These are phyloP conservation scores for Aeoliscus strigatus DNA, from an alignment of 2,797 vertebrate genomes.

Conservation along the genomic window DNA sequence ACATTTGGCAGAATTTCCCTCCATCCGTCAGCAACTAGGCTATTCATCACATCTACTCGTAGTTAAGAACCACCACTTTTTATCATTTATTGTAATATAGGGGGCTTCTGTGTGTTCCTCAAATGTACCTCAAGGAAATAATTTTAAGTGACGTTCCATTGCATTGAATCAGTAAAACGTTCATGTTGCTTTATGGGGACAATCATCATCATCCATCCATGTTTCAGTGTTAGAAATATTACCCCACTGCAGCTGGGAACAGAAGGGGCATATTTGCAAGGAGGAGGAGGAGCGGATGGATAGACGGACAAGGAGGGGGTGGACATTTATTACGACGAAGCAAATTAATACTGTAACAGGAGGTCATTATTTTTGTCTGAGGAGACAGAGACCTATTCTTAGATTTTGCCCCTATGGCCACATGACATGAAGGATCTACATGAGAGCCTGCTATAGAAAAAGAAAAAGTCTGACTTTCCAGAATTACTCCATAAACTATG, in stretches of 20 bases:
- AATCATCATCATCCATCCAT: constrained; percentile 46
- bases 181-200: constrained; percentile 37
- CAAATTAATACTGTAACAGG: constrained; percentile 63
- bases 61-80: constrained; percentile 16
- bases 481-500: too few relatives aligned
- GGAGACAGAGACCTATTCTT: constrained; percentile 53
- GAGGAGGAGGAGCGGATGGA: constrained; percentile 39
- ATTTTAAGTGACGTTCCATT: too few relatives aligned
- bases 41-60: constrained; percentile 35
- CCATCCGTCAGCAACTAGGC: constrained; percentile 42
- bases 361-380: constrained; percentile 64
- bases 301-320: constrained; percentile 29
- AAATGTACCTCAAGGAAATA: too few relatives aligned
- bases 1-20: constrained; percentile 33
- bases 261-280: constrained; percentile 27
- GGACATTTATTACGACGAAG: constrained; percentile 58
- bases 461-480: too few relatives aligned
- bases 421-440: constrained; percentile 36
- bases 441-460: constrained; percentile 30
- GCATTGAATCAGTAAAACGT: too few relatives aligned
- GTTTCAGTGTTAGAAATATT: constrained; percentile 63
- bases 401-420: constrained; percentile 40
- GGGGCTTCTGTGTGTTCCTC: too few relatives aligned
- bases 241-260: constrained; percentile 39
- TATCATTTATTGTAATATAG: too few relatives aligned